These are phyloP conservation scores for Leptodactylus fuscus DNA, from an alignment of 2,113 vertebrate species.

Conservation along the genomic window DNA sequence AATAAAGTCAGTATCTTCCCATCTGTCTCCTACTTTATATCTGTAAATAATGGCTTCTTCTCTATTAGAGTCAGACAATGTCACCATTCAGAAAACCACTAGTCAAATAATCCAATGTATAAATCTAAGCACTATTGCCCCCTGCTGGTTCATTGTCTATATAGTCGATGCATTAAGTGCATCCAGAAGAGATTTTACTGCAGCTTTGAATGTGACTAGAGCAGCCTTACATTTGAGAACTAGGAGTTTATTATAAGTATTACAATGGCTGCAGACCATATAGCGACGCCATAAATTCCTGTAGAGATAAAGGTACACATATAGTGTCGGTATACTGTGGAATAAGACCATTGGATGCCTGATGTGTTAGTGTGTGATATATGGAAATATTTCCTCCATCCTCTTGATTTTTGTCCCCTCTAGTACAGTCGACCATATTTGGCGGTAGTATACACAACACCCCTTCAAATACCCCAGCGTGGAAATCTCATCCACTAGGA, in stretches of 20 bases:
- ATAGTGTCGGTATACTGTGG: not conserved
- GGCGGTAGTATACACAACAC: constrained; percentile 81
- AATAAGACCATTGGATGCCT: not conserved
- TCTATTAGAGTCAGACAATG: too few species aligned
- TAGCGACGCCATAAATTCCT: too few species aligned
- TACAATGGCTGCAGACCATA: not conserved
- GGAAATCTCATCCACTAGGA: constrained; percentile 90
- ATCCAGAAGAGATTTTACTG: not conserved
- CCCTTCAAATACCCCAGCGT: constrained; percentile 79
- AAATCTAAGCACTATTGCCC: too few species aligned
- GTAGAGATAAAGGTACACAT: not conserved
- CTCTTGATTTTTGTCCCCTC: constrained; percentile 50
- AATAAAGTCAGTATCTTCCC: too few species aligned
- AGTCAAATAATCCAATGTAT: too few species aligned
- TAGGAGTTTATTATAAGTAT: too few species aligned
- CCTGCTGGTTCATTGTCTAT: not conserved
- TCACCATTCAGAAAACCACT: too few species aligned
- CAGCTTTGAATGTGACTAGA: not conserved
- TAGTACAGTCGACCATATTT: constrained; percentile 84
- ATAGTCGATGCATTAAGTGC: not conserved
- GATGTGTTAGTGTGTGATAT: constrained; percentile 17
- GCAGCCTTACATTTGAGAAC: not conserved
- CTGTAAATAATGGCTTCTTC: too few species aligned
- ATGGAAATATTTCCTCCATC: not conserved
- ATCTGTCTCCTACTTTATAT: too few species aligned